Conservation (phyloP, 2,797 vertebrate genomes). For the Uromys caudimaculatus region DNA sequence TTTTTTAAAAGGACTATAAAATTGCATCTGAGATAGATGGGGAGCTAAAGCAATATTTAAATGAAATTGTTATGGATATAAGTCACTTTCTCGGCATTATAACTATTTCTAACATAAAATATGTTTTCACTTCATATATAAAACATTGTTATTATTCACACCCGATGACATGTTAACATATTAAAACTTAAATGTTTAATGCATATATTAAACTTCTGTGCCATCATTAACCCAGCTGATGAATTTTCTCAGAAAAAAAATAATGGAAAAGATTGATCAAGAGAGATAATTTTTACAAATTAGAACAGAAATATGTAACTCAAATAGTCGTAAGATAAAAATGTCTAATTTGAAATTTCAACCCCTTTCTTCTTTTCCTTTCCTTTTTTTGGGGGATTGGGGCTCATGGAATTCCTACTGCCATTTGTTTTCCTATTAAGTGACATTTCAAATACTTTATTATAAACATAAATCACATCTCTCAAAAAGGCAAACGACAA, state of each 20-base stretch:
- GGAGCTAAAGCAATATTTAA: conserved; percentile 95
- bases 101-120: conserved; percentile 92
- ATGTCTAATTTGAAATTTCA: conserved; percentile 84
- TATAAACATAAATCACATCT: conserved; percentile 89
- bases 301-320: conserved; percentile 88
- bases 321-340: conserved; percentile 86
- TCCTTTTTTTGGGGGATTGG: conserved; percentile 20
- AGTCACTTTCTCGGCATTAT: conserved; percentile 90
- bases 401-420: conserved; percentile 81
- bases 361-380: conserved; percentile 7
- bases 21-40: conserved; percentile 95
- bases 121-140: conserved; percentile 92
- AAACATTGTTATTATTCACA: conserved; percentile 93
- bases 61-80: conserved; percentile 94
- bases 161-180: conserved; percentile 89
- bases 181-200: conserved; percentile 93
- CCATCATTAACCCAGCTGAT: conserved; percentile 90
- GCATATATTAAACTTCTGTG: conserved; percentile 90
- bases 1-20: conserved; percentile 95
- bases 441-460: conserved; percentile 89
- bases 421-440: conserved; percentile 90
- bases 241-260: conserved; percentile 87
- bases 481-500: conserved; percentile 87
- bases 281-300: conserved; percentile 90
- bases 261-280: conserved; percentile 87